These are phyloP conservation scores for Holothuria leucospilota DNA, from an alignment of 53 echinoderm and acorn worm genomes.

Conservation along the genomic window DNA sequence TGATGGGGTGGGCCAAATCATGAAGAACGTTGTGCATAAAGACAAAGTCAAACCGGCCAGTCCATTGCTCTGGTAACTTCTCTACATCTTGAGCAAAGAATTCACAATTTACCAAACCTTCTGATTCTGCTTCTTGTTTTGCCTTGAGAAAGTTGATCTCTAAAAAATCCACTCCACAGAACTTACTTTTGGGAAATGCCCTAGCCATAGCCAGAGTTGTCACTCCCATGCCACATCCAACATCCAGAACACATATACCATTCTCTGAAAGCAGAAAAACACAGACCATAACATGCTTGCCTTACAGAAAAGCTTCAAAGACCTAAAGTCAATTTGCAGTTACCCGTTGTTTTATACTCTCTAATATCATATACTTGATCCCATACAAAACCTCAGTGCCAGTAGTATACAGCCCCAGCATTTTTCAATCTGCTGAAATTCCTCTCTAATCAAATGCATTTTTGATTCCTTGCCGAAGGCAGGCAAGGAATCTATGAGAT, in stretches of 20 bases:
- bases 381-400: too few relatives aligned
- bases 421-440: too few relatives aligned
- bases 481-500: too few relatives aligned
- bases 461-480: too few relatives aligned
- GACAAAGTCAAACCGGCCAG: not conserved
- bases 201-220: slow-evolving; percentile 55
- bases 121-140: not conserved
- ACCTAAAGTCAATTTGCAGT: too few relatives aligned
- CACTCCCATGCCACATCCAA: slow-evolving; percentile 73
- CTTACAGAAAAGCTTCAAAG: too few relatives aligned
- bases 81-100: not conserved
- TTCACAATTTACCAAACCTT: not conserved
- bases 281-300: too few relatives aligned
- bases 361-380: too few relatives aligned
- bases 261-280: slow-evolving; percentile 28
- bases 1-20: slow-evolving; percentile 15
- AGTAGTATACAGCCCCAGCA: too few relatives aligned
- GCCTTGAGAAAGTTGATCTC: slow-evolving; percentile 19
- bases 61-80: slow-evolving; percentile 21
- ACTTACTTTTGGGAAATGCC: slow-evolving; percentile 62
- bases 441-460: too few relatives aligned
- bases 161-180: slow-evolving; percentile 74
- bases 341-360: too few relatives aligned
- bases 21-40: slow-evolving; percentile 5
- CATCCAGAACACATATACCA: slow-evolving; percentile 70